phyloP scores from a whole-genome alignment of 2,797 vertebrate genomes.

The Thunnus albacares region DNA sequence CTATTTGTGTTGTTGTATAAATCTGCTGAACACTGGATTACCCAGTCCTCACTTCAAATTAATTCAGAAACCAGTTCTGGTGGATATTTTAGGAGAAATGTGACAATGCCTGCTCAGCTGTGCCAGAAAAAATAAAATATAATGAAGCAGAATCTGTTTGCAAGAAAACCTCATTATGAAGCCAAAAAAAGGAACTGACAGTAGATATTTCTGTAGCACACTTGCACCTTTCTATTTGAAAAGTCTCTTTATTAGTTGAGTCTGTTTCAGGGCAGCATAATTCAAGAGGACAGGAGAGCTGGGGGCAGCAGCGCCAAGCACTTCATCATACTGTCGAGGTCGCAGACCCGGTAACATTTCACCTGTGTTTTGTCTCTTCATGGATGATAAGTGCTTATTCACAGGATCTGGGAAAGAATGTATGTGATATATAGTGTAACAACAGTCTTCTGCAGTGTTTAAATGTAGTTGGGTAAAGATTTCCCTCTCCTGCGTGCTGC shows the following conservation, averaged over 20 bases:
- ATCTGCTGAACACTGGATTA: background rate
- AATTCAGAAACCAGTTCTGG: background rate
- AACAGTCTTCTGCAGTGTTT: background rate
- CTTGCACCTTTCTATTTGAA: background rate
- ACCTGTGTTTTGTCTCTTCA: background rate
- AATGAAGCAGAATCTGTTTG: background rate
- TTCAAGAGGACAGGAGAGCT: background rate
- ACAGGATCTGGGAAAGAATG: background rate
- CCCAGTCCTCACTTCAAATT: background rate
- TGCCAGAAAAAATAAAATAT: background rate
- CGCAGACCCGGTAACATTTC: background rate
- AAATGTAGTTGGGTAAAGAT: background rate
- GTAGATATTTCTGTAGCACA: background rate
- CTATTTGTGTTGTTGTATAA: background rate
- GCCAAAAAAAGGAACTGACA: background rate
- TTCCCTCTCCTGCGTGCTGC: conserved; percentile 14
- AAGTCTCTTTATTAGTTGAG: background rate
- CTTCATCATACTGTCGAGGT: background rate
- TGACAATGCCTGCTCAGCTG: background rate
- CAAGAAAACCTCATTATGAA: background rate
- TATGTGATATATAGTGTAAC: background rate
- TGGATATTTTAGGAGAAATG: background rate
- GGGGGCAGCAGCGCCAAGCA: background rate
- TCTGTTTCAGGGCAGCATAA: background rate
- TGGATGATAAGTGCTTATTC: background rate